Evolutionary conservation across 2,888 invertebrate species (phyloP).

Genomic region (Portevinia maculata): DNA sequence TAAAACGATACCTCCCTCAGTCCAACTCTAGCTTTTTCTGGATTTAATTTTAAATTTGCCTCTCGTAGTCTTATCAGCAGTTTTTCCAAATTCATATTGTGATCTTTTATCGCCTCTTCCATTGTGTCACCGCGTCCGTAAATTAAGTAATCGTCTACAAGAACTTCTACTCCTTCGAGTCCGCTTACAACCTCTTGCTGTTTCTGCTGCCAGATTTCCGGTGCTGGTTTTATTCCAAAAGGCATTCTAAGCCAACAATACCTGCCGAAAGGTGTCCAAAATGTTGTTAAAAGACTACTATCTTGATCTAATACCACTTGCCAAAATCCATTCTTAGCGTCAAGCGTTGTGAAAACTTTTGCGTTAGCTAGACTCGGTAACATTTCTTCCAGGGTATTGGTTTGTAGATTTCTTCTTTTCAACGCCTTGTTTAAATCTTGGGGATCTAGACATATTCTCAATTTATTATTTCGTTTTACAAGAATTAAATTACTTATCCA

Average conservation of each 20-base stretch:
- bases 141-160: conserved; percentile 17
- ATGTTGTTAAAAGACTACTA: conserved; percentile 78
- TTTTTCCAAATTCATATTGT: conserved; percentile 12
- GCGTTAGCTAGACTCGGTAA: no score
- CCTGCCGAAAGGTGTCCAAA: no score
- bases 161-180: not conserved
- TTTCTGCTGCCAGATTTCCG: no score
- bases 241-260: conserved; percentile 53
- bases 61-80: no score
- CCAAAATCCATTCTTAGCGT: conserved; percentile 72
- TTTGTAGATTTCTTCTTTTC: conserved; percentile 33
- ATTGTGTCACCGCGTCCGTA: conserved; percentile 19
- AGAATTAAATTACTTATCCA: conserved; percentile 51
- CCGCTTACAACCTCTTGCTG: not conserved
- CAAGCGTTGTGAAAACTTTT: conserved; percentile 63
- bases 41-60: no score
- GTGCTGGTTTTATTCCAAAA: conserved; percentile 21
- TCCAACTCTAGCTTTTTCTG: not conserved
- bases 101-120: no score
- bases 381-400: no score
- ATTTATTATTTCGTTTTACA: conserved; percentile 40
- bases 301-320: conserved; percentile 74
- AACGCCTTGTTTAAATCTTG: conserved; percentile 36
- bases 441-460: conserved; percentile 37
- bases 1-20: not conserved